Percentiles rank a stretch among this genome's conserved stretches.
phyloP scores from a whole-genome alignment of 2,888 invertebrate genomes.

The Galeruca laticollis region DNA sequence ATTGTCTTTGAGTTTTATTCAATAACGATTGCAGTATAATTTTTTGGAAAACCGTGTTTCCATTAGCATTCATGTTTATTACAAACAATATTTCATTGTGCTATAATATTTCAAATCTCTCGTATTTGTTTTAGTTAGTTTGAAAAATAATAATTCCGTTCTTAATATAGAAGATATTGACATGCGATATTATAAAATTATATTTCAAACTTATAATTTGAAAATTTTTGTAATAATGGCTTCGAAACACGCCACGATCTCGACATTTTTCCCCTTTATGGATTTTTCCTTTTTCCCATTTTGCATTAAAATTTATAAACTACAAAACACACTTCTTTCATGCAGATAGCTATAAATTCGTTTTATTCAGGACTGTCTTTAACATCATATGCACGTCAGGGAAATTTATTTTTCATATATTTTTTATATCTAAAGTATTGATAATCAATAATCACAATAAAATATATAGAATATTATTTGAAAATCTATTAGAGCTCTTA shows the following conservation, averaged over 20 bases:
- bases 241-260: constrained; percentile 57
- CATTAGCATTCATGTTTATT: not conserved
- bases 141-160: constrained; percentile 53
- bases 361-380: constrained; percentile 19
- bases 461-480: too few species aligned
- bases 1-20: too few species aligned
- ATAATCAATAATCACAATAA: too few species aligned
- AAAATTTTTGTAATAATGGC: constrained; percentile 63
- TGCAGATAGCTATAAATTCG: constrained; percentile 44
- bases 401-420: too few species aligned
- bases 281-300: constrained; percentile 44
- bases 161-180: constrained; percentile 62
- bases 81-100: constrained; percentile 4
- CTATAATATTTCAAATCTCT: constrained; percentile 14
- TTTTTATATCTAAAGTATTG: too few species aligned
- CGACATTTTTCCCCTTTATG: constrained; percentile 54
- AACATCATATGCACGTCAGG: not conserved
- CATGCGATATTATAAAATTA: constrained; percentile 64
- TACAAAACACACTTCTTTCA: constrained; percentile 47
- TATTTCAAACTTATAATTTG: constrained; percentile 63
- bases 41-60: not conserved
- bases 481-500: too few species aligned
- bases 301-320: constrained; percentile 49
- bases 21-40: not conserved
- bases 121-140: constrained; percentile 27